Evolutionary conservation across 2,888 invertebrate species (phyloP).

Genomic region (Phania funesta): DNA sequence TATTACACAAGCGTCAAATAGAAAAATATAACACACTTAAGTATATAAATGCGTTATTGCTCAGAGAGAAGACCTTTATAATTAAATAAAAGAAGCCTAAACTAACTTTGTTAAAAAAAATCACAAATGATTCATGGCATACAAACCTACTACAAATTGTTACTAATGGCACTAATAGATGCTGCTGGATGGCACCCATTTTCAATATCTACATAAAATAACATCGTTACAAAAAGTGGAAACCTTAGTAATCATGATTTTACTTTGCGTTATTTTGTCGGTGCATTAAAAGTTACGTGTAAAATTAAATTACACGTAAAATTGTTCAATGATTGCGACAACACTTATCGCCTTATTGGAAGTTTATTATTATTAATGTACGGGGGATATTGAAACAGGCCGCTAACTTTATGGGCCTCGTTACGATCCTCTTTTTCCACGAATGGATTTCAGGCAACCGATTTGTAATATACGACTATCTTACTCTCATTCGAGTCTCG

Average conservation of each 20-base stretch:
- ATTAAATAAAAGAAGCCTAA: constrained; percentile 38
- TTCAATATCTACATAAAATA: too few species aligned
- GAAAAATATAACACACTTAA: too few species aligned
- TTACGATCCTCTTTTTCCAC: too few species aligned
- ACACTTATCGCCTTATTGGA: neutral
- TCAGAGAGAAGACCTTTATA: constrained; percentile 8
- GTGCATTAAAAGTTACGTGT: neutral
- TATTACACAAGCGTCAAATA: too few species aligned
- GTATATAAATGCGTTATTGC: neutral
- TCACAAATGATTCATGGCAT: neutral
- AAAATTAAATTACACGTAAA: neutral
- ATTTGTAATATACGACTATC: too few species aligned
- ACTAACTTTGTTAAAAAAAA: constrained; percentile 29
- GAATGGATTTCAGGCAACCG: too few species aligned
- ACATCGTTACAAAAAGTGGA: too few species aligned
- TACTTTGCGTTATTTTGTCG: neutral
- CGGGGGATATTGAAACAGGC: too few species aligned
- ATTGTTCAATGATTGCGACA: neutral
- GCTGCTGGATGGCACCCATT: too few species aligned
- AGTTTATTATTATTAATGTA: neutral
- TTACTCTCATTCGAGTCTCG: too few species aligned
- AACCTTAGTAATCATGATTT: constrained; percentile 1
- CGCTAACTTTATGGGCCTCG: too few species aligned
- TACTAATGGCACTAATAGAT: neutral
- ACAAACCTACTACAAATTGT: neutral